Evolutionary conservation across 2,113 vertebrate genomes (phyloP).

Genomic region (Baryphthengus martii): DNA sequence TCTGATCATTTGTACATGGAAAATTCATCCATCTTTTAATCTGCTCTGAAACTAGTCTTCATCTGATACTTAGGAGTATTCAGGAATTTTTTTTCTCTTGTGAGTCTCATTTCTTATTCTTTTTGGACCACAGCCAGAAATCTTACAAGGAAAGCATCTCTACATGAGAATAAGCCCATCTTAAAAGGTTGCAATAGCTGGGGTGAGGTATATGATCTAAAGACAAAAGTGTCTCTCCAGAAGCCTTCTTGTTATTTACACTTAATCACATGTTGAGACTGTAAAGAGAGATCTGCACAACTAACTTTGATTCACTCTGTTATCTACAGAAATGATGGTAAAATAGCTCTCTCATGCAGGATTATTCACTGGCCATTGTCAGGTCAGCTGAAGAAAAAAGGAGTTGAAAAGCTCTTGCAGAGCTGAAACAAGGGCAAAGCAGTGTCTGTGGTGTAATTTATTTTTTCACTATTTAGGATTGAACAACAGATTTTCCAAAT

Average conservation of each 20-base stretch:
- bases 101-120: not conserved
- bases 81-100: not conserved
- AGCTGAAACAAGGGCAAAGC: not conserved
- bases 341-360: not conserved
- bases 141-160: not conserved
- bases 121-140: not conserved
- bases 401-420: not conserved
- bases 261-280: not conserved
- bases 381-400: not conserved
- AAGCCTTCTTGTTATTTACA: not conserved
- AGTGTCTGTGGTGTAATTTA: not conserved
- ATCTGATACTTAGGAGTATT: not conserved
- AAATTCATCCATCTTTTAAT: not conserved
- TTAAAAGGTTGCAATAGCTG: not conserved
- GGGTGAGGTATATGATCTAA: not conserved
- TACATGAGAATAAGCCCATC: not conserved
- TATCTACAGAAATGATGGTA: not conserved
- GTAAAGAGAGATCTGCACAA: not conserved
- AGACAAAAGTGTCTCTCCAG: not conserved
- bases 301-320: not conserved
- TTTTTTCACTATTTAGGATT: not conserved
- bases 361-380: not conserved
- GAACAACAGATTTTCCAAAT: not conserved
- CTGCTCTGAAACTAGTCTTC: not conserved
- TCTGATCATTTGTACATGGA: not conserved